phyloP scores from a whole-genome alignment of 2,797 vertebrate genomes.

The Anomalospiza imberbis region DNA sequence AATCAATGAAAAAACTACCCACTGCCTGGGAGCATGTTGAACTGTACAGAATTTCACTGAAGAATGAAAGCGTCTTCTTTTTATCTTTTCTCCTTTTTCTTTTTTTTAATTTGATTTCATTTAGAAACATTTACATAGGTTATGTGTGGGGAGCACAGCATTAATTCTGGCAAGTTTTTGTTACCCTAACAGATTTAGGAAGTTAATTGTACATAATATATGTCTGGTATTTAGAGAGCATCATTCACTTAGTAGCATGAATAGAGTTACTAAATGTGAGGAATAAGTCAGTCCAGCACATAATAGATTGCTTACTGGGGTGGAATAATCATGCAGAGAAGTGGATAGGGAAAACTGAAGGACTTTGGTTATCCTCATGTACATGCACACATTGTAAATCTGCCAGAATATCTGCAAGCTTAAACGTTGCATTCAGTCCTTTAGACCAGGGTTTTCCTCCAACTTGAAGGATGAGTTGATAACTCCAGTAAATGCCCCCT shows the following conservation, averaged over 20 bases:
- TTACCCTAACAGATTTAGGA: not conserved
- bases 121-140: not conserved
- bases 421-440: not conserved
- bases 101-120: not conserved
- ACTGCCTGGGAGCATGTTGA: not conserved
- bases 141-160: not conserved
- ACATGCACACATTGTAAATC: not conserved
- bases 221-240: not conserved
- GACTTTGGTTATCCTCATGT: not conserved
- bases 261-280: not conserved
- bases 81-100: too few species aligned
- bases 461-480: not conserved
- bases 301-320: not conserved
- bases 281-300: not conserved
- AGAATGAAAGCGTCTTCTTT: accelerated
- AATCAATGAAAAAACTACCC: not conserved
- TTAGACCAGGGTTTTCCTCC: not conserved
- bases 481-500: not conserved
- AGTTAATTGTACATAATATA: not conserved
- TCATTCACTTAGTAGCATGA: not conserved
- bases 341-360: not conserved
- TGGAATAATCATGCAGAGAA: not conserved
- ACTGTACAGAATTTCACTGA: not conserved
- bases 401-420: not conserved
- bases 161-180: not conserved